Evolutionary conservation across 2,113 vertebrate species (phyloP), one percentile per base, ranked within the genome.

Genomic region (Mormyrus iriodes): DNA sequence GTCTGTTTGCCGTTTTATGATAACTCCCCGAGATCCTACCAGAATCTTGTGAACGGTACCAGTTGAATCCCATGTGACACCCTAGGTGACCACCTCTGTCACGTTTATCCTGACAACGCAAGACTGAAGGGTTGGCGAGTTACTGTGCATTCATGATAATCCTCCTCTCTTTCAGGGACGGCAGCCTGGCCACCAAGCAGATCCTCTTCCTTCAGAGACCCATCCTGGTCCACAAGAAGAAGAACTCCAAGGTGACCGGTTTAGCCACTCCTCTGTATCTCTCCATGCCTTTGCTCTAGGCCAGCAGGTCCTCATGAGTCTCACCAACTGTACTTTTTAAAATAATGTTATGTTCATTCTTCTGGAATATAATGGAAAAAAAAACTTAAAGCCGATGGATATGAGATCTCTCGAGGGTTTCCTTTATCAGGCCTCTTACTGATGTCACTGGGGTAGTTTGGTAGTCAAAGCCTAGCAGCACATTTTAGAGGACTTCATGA

Each of bases 141-240:
- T 48, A 35, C 15, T 1, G 27, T 86, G 10, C 9, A 2, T 24
- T 24, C 3, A 19, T 21, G 17, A 5, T 24, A 6, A 17, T 10
- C 55, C 53, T 91, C n/a, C 91, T 88, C 89, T 90, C 91, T 94
- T 94, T 17, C 93, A 99, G 98, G 92, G 98, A 99, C 82, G 98
- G 98, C 46, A 97, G 96, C 91, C 93, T 99, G 92, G 97, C 97
- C 92, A 99, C 98, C 92, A 99, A 99, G 95, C 98, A 99, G 93
- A 97, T 99, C 91, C 97, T 99, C 90, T 99, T 99, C 93, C 97
- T 99, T 93, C 98, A 99, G 97, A 97, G 98, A 95, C 98, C 98
- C 0, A 93, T 96, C 91, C 94, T 99, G 93, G 97, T 97, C 93
- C 97, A 98, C 93, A 98, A 97, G 96, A 98, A 96, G 93, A 98